Percentiles rank a stretch among this genome's conserved stretches.
These are phyloP conservation scores for Mimas tiliae DNA, from an alignment of 2,888 invertebrate genomes.

Conservation along the genomic window DNA sequence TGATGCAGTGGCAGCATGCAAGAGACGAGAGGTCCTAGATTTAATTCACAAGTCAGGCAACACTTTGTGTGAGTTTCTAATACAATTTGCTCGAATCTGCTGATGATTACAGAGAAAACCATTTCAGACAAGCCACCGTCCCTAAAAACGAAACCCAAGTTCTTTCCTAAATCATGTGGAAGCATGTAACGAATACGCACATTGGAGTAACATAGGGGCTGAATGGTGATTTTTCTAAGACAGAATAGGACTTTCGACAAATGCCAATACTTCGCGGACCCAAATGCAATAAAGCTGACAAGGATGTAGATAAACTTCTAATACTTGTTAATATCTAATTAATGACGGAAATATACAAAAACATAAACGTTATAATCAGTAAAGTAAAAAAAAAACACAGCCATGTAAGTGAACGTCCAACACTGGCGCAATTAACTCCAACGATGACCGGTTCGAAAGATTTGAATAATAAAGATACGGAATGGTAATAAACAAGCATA, in stretches of 20 bases:
- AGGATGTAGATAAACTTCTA: constrained; percentile 18
- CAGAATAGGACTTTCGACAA: not conserved
- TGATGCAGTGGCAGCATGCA: no score
- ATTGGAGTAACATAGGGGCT: no score
- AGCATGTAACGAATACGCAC: no score
- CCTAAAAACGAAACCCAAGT: no score
- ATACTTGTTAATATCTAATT: constrained; percentile 39
- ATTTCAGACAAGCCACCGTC: no score
- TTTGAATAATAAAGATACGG: constrained; percentile 78
- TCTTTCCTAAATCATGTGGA: no score
- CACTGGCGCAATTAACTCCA: constrained; percentile 65
- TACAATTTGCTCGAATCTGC: no score
- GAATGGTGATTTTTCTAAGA: no score
- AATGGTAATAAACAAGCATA: constrained; percentile 76
- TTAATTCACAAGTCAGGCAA: no score
- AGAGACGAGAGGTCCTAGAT: no score
- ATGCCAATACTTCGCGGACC: constrained; percentile 30
- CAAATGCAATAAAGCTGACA: constrained; percentile 16
- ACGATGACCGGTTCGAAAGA: constrained; percentile 67
- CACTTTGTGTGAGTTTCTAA: no score
- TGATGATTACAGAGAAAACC: no score
- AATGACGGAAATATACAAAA: constrained; percentile 46
- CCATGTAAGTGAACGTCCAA: constrained; percentile 42
- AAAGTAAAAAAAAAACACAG: constrained; percentile 44
- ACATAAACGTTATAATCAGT: constrained; percentile 33